Evolutionary conservation across 2,113 vertebrate genomes (phyloP).

Genomic region (Pontoporia blainvillei): DNA sequence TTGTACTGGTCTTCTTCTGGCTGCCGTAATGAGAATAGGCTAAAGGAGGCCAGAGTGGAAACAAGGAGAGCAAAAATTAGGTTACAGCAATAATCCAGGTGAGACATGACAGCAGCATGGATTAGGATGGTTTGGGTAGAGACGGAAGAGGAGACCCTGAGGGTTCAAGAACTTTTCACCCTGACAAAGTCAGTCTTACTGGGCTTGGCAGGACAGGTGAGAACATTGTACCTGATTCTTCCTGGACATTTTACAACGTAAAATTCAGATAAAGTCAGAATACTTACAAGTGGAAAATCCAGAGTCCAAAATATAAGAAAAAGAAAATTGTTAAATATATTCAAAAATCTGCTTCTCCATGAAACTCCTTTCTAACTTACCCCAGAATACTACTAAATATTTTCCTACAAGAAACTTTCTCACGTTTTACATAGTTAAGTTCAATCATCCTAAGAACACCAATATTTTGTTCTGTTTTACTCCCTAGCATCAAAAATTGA

Average conservation of each 20-base stretch:
- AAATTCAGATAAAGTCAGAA: not conserved
- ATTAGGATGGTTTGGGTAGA: not conserved
- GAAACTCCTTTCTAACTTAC: constrained; percentile 26
- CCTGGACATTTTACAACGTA: not conserved
- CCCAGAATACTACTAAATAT: constrained; percentile 26
- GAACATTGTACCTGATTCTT: not conserved
- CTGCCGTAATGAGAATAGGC: not conserved
- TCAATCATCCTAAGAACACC: not conserved
- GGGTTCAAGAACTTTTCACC: not conserved
- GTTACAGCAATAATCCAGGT: not conserved
- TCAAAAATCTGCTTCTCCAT: constrained; percentile 30
- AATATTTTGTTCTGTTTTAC: constrained; percentile 11
- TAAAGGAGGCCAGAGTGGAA: not conserved
- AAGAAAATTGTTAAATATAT: constrained; percentile 22
- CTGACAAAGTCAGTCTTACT: not conserved
- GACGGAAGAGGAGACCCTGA: not conserved
- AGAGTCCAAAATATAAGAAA: constrained; percentile 2
- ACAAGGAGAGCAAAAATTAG: not conserved
- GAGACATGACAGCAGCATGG: fast-evolving
- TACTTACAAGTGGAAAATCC: not conserved
- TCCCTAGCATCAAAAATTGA: not conserved
- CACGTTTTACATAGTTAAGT: constrained; percentile 31
- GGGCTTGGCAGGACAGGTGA: not conserved
- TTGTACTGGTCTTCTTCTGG: not conserved
- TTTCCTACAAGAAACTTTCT: constrained; percentile 34